Conservation (phyloP, 2,797 vertebrate species). For the Malacoraja senta region DNA sequence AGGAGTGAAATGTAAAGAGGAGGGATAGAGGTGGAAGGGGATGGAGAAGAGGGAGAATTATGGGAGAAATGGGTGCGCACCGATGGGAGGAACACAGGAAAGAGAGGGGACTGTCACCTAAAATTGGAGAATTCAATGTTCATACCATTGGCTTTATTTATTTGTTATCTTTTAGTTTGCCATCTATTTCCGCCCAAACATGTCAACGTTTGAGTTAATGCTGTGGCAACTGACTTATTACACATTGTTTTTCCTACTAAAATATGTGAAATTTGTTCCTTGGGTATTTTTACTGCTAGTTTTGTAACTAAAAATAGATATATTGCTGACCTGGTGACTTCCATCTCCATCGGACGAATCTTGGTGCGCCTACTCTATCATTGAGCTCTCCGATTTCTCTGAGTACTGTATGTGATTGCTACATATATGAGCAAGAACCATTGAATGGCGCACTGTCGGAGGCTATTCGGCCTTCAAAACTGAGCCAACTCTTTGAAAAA, state of each 20-base stretch:
- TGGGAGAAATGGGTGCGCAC: no score
- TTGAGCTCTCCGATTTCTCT: neutral
- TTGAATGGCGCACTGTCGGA: neutral
- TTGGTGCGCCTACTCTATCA: neutral
- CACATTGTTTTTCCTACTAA: neutral
- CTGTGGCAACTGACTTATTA: neutral
- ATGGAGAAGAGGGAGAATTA: no score
- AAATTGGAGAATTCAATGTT: no score
- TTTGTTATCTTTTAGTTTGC: neutral
- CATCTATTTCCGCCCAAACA: neutral
- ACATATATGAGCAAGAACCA: no score
- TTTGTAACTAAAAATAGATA: neutral
- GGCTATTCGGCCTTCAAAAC: neutral
- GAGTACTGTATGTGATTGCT: neutral
- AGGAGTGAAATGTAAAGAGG: no score
- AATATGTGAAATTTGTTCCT: neutral
- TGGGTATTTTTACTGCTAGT: no score
- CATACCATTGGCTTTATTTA: neutral
- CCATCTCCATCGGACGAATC: neutral
- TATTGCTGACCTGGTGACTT: neutral
- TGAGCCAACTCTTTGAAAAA: neutral
- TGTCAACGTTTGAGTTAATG: neutral
- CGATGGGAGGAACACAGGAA: no score
- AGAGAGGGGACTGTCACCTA: no score
- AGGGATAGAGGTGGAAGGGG: no score